Evolutionary conservation across 1,140 invertebrate genomes (phyloP).

Genomic region (Trissolcus basalis): DNA sequence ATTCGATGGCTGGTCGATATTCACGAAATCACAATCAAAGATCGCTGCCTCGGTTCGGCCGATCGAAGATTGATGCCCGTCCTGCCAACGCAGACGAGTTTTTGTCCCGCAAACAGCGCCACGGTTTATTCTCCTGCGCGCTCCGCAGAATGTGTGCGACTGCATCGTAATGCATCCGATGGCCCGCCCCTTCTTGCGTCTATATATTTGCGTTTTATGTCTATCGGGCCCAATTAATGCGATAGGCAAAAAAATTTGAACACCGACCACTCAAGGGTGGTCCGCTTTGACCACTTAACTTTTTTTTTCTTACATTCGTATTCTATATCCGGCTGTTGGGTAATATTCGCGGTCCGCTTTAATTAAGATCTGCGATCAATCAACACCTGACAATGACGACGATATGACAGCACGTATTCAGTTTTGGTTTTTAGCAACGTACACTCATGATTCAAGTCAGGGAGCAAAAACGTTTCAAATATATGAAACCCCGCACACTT

Average conservation of each 20-base stretch:
- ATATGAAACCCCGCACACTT: background rate
- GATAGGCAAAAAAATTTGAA: conserved; percentile 44
- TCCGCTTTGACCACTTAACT: conserved; percentile 9
- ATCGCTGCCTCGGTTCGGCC: conserved; percentile 43
- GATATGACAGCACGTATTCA: too few relatives aligned
- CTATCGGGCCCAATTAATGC: conserved; percentile 57
- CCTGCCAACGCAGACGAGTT: conserved; percentile 57
- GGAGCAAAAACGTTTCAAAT: too few relatives aligned
- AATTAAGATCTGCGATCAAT: too few relatives aligned
- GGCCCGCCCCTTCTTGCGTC: conserved; percentile 52
- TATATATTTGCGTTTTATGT: conserved; percentile 61
- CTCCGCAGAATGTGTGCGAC: conserved; percentile 47
- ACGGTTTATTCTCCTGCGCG: conserved; percentile 42
- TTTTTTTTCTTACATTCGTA: background rate
- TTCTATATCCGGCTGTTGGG: too few relatives aligned
- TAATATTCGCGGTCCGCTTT: too few relatives aligned
- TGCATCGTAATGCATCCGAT: conserved; percentile 54
- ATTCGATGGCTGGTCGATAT: conserved; percentile 59
- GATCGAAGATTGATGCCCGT: conserved; percentile 58
- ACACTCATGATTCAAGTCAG: too few relatives aligned
- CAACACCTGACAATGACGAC: too few relatives aligned
- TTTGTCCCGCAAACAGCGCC: conserved; percentile 51
- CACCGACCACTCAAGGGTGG: conserved; percentile 45
- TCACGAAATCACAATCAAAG: conserved; percentile 56
- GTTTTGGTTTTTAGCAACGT: too few relatives aligned